Evolutionary conservation across 2,797 vertebrate species (phyloP), one percentile per base, ranked within the genome.

Genomic region (Epinephelus malabaricus): DNA sequence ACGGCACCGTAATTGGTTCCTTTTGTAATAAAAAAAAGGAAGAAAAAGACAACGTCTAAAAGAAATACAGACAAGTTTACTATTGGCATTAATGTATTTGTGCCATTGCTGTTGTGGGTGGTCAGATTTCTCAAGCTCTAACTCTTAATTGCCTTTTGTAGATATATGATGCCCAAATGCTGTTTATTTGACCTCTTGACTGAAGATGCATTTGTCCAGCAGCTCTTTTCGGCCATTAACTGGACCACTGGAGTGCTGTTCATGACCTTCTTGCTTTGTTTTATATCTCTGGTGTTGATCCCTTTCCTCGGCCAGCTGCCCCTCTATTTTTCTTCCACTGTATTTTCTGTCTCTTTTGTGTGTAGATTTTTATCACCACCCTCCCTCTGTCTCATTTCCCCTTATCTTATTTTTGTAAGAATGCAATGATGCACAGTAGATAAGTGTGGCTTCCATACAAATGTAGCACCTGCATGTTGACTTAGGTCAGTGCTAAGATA

Each of bases 181-280:
- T 83, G 63, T 76, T 85, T 83, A 43, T 66, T 38, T 85, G 66
- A 79, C 74, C 79, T 74, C 27, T 60, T 43, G 43, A 46, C 61
- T 45, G n/a, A 71, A 30, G 51, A 58, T 40, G n/a, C 15, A 2
- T 69, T 76, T 34, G 45, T 77, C 64, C 61, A 19, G 3, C 51
- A 55, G 75, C 54, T 71, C 62, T 40, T 69, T 64, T 43, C 45
- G 69, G 56, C 40, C 63, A 76, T 86, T 88, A 84, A 55, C 69
- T 67, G 11, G 69, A 75, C 69, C 49, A 72, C 73, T 72, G 49
- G 43, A 69, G 69, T 53, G 61, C 27, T 49, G 23, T 45, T 68
- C n/a, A 61, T 53, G 61, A 79, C 69, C 78, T 75, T 67, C 56
- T 71, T 10, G 15, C 45, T 73, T 76, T 73, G 18, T 69, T 80